Base-by-base conservation (phyloP, 2,888 invertebrate genomes). In the Melanostoma mellinum region DNA sequence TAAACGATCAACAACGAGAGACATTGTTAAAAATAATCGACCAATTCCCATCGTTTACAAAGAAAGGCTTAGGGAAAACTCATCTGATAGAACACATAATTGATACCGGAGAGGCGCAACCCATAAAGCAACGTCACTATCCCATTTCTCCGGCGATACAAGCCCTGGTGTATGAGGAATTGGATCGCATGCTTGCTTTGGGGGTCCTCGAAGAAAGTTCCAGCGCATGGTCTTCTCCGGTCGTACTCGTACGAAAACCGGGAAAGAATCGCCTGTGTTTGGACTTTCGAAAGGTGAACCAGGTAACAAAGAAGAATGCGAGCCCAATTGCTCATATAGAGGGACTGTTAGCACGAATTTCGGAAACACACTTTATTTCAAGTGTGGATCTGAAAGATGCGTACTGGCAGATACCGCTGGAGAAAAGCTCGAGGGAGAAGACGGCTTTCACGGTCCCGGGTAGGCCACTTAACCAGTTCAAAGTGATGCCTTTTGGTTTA, bases 61-160 rank as follows among this genome's bases (percentile, higher is more conserved):
- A 9, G 42, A 42, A 42, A 42, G 42, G 42, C 4, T 42, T 42
- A 42, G 42, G 42, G 4, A 42, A 42, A n/a, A 42, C 42, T 42
- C 42, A 42, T 2, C 4, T 42, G 42, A 8, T 42, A 42, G 42
- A 6, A 42, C 42, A 6, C n/a, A n/a, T 20, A 20, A 42, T 8
- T 42, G 8, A 42, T 9, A 42, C 42, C 0, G 6, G 42, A 8
- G 42, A 42, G 3, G 8, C 5, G 8, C 8, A 5, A n/a, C 4
- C 42, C 4, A 8, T 42, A 8, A 85, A 85, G 50, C 75, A 84
- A 33, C 69, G 81, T 1, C 77, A 85, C 20, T 20, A 20, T 20
- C 20, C 20, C 20, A 20, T 20, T 20, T 20, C 20, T 20, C 20
- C 20, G 20, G 20, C 20, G 20, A 20, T 20, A 20, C 20, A 20